phyloP scores from a whole-genome alignment of 2,113 vertebrate species.

The Rhea americana region DNA sequence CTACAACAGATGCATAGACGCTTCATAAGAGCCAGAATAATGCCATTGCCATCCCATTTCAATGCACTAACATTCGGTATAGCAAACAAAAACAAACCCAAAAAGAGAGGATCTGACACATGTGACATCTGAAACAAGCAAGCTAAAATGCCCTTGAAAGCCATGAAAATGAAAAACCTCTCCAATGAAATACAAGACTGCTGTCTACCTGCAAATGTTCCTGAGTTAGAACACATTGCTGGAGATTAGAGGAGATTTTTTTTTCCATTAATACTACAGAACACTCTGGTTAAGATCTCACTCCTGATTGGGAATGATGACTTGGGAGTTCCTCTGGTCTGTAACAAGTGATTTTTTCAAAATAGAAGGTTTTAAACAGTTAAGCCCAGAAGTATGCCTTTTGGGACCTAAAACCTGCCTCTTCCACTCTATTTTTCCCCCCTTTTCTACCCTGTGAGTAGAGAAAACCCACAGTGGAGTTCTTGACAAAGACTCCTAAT shows the following conservation, averaged over 20 bases:
- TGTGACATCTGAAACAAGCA: background rate
- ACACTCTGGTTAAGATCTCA: background rate
- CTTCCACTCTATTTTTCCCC: background rate
- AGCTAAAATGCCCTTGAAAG: background rate
- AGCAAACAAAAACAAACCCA: background rate
- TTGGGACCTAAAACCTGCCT: background rate
- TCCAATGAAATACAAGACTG: background rate
- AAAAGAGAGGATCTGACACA: background rate
- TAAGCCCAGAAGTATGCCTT: background rate
- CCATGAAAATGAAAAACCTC: background rate
- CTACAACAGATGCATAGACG: background rate
- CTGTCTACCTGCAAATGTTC: background rate
- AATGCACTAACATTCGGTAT: background rate
- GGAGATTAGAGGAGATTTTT: background rate
- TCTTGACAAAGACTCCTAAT: background rate
- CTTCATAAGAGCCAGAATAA: background rate
- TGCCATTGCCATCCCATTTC: background rate
- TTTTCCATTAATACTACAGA: background rate
- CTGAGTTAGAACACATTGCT: background rate
- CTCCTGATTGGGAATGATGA: background rate
- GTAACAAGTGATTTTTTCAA: background rate
- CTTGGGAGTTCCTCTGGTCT: background rate
- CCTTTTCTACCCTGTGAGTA: background rate
- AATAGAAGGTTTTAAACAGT: background rate
- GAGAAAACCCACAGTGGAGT: background rate